Evolutionary conservation across 2,113 vertebrate genomes (phyloP), one percentile per base, ranked within the genome.

Genomic region (Paedocypris sp.): DNA sequence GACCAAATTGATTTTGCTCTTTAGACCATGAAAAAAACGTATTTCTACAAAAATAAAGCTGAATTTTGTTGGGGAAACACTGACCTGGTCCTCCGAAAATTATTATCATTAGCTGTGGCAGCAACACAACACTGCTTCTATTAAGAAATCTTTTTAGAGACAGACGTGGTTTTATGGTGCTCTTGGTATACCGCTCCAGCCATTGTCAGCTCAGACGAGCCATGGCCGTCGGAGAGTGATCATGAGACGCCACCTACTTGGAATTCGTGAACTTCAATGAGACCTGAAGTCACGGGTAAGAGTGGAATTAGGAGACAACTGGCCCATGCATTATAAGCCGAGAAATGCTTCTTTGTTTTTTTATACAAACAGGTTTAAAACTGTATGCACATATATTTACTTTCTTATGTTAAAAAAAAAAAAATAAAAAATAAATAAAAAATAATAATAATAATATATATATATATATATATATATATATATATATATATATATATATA

Each of bases 151-250:
- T 82, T 88, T 83, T 79, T 83, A 79, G 83, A 84, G 82, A 85
- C 83, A 85, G 86, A 80, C 84, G 81, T 57, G 77, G 79, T 86
- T 91, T 89, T 88, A 87, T 86, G 79, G 86, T 79, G 81, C 80
- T 84, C 75, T 86, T 85, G 84, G 83, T 82, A 84, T 80, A 83
- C 84, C 84, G 80, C 88, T 89, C 86, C 83, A 86, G 83, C 83
- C 81, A 87, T 87, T 82, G 82, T 81, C 74, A 74, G 76, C 72
- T 72, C 74, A 79, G 85, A 77, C 84, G 69, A 52, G 74, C 70
- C 67, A 73, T 68, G 70, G 73, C 53, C 53, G 53, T 57, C 39
- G 53, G 38, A 57, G 53, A 57, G 80, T 78, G 80, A 68, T 70
- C 69, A 76, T 67, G 72, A 83, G 83, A 86, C 68, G 32, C 82